Evolutionary conservation across 2,113 vertebrate species (phyloP), one percentile per base, ranked within the genome.

Genomic region (Neogale vison): DNA sequence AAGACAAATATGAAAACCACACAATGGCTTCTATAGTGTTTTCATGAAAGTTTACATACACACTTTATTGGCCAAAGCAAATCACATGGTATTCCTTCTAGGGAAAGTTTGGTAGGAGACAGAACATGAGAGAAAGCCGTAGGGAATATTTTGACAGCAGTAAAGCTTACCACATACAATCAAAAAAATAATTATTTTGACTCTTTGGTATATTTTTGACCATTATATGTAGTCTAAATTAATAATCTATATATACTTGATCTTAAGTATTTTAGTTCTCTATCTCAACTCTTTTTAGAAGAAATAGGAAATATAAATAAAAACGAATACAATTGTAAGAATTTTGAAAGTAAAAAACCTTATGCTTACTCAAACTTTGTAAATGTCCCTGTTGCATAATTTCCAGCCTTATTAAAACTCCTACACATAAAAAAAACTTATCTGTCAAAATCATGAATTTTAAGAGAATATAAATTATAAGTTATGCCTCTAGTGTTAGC

Each of bases 381-480:
- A 74, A 94, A 90, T 80, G 31, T 80, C 47, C 42, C 26, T 57
- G 52, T 21, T 94, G 76, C 57, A 91, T 88, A 65, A 83, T 14
- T 92, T 76, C 24, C 1, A 87, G 36, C 72, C 39, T 71, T 74
- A 94, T 59, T 94, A 87, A 89, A 76, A 80, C 24, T 61, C 31
- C 14, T 71, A 47, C 29, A 8, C 80, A 72, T 69, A 52, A 79
- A 97, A 97, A 97, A 72, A 79, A 14, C 0, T 7, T 82, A 72
- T 4, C 76, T 96, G 36, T 81, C 42, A 93, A 59, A 85, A 76
- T 90, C 63, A 79, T 92, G 88, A 87, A 81, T 97, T 88, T 95
- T 69, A 94, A 94, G 67, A 80, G 23, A 95, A 69, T 90, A 71
- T 84, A 61, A 74, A 61, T 80, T 90, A 71, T 80, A 55, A 74